Evolutionary conservation across 2,113 vertebrate species (phyloP), one percentile per base, ranked within the genome.

Genomic region (Promerops cafer): DNA sequence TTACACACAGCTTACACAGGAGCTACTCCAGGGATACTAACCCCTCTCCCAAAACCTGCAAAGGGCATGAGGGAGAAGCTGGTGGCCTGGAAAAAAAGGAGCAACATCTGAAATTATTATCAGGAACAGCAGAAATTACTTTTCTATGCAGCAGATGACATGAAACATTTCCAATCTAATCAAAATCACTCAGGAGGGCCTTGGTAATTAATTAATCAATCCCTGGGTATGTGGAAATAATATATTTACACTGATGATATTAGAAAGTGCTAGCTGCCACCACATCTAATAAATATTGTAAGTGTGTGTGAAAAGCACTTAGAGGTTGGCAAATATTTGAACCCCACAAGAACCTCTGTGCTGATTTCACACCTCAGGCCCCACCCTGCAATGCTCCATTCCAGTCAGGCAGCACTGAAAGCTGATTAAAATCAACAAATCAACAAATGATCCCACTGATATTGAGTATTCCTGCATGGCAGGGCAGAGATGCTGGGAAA

Each of bases 31-130:
- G 70, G 83, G 91, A 96, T 97, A 99, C 98, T 97, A 94, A 99
- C 98, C 98, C 95, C 83, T 90, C 87, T 96, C 88, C 98, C 98
- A 96, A 97, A 97, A 92, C 97, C 94, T 97, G 97, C 94, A 90
- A 98, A 98, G 71, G 98, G 98, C 70, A 98, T 72, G 90, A 98
- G 93, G 77, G 98, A 98, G 61, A 70, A 97, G 94, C 96, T 98
- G 60, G 96, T 92, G 49, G 97, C 98, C 98, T 99, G 97, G 63
- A 96, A 97, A 92, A 50, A 52, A 96, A 86, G 91, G 40, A 97
- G 33, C 26, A 78, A 63, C 93, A 87, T 89, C 95, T 96, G 96
- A 97, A 91, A 83, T 96, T 80, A 50, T 22, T 39, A 63, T 26
- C 39, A 87, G 39, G 33, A 53, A 61, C 39, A 54, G 8, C 39